Base-by-base conservation (phyloP, 2,888 invertebrate genomes). In the Hemithea aestivaria region DNA sequence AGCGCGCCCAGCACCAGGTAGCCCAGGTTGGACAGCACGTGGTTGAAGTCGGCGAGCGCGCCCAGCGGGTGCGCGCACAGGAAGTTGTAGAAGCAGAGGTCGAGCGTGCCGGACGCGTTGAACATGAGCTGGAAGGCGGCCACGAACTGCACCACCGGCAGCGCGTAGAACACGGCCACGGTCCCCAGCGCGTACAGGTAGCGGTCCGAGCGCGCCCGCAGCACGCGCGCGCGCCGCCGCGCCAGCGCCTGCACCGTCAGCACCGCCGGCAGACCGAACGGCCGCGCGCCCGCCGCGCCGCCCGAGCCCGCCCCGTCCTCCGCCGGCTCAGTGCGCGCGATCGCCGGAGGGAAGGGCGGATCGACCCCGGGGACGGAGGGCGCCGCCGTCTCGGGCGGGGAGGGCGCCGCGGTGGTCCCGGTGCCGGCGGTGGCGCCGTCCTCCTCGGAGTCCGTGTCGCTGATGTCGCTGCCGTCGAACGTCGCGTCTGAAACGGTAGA, bases 41-140 rank as follows among this genome's bases (percentile, higher is more conserved):
- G 96, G 88, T 96, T 96, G 77, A 96, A 96, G 70, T 96, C 94
- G 29, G 92, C 91, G 34, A 96, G 74, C 23, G 89, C 80, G 34
- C 92, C 92, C 34, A 92, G 80, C 0, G 95, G 94, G 81, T 94
- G 94, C 21, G 95, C 92, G 78, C 96, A 97, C 45, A 94, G 83
- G 82, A 96, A 96, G 81, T 97, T 97, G 85, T 96, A 96, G 80
- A 95, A 96, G 80, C 96, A 97, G 48, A 94, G 82, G 85, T 97
- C 96, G 74, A 95, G 91, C 69, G 96, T 92, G n/a, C 96, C 96
- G 0, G 95, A 93, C 43, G 90, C 82, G 71, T 93, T 91, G 16
- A 16, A 16, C 56, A 96, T 74, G 1, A 93, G 77, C 66, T 96
- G 95, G 76, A 95, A 94, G n/a, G 92, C 93, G 46, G 92, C 84